Evolutionary conservation across 2,888 invertebrate species (phyloP).

Genomic region (Schrankia costaestrigalis): DNA sequence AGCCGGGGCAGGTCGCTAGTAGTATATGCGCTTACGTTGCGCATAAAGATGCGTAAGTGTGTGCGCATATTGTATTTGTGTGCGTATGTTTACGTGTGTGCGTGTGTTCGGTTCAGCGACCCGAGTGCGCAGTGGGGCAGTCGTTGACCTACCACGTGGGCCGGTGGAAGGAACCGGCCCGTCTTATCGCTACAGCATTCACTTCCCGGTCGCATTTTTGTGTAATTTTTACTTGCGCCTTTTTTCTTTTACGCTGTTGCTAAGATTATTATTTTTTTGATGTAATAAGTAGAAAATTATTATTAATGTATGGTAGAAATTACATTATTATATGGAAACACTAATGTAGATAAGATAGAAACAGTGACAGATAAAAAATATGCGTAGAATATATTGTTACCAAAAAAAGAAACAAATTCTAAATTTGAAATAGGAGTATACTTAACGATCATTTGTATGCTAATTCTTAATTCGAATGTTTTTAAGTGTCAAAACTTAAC

Average conservation of each 20-base stretch:
- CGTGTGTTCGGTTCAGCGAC: conserved; percentile 59
- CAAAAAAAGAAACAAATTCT: no score
- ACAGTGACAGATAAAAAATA: conserved; percentile 1
- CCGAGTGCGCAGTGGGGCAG: conserved; percentile 72
- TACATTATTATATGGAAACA: no score
- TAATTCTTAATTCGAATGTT: conserved; percentile 10
- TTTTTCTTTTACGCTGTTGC: conserved; percentile 7
- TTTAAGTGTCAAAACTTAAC: no score
- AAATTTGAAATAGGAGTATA: no score
- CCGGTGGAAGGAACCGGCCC: conserved; percentile 44
- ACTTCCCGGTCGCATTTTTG: conserved; percentile 49
- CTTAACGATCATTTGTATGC: conserved; percentile 3
- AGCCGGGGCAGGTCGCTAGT: no score
- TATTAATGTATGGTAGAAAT: no score
- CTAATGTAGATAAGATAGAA: no score
- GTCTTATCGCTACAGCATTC: conserved; percentile 46
- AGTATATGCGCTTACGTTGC: no score
- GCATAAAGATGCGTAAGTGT: conserved; percentile 12
- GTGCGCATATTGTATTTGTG: conserved; percentile 20
- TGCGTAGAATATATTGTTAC: background rate
- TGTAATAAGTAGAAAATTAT: no score
- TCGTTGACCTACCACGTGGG: conserved; percentile 77
- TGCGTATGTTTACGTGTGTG: conserved; percentile 33
- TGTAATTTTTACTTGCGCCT: conserved; percentile 17
- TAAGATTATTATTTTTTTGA: background rate